Percentiles rank a stretch among this genome's conserved stretches.
phyloP scores from a whole-genome alignment of 2,888 invertebrate genomes.

The Melieria crassipennis region DNA sequence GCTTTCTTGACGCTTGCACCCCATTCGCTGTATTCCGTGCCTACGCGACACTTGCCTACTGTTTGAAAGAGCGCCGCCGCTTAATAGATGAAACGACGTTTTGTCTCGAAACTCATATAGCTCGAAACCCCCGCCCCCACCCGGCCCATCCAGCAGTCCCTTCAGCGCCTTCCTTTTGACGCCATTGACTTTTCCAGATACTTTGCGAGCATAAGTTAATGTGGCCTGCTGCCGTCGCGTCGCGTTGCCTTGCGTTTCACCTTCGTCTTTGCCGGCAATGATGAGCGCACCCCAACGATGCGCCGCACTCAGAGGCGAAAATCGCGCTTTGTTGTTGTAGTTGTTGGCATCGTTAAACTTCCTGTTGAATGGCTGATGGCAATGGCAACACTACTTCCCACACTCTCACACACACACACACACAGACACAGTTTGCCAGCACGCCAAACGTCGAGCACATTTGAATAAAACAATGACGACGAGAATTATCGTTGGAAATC shows the following conservation, averaged over 20 bases:
- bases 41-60: constrained; percentile 3
- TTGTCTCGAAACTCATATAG: constrained; percentile 8
- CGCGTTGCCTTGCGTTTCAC: neutral
- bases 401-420: constrained; percentile 10
- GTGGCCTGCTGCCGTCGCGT: neutral
- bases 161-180: neutral
- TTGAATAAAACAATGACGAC: constrained; percentile 37
- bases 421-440: constrained; percentile 2
- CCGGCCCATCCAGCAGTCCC: neutral
- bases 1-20: neutral
- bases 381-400: constrained; percentile 13
- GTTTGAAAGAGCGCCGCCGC: neutral
- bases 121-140: neutral
- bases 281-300: too few relatives aligned
- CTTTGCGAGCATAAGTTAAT: constrained; percentile 8
- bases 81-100: constrained; percentile 12
- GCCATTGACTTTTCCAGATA: neutral
- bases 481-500: constrained; percentile 25
- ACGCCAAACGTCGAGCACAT: constrained; percentile 13
- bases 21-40: neutral
- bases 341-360: constrained; percentile 15
- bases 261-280: too few relatives aligned
- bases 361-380: constrained; percentile 10
- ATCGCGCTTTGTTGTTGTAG: constrained; percentile 15
- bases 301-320: neutral